phyloP scores from a whole-genome alignment of 2,113 vertebrate genomes.

The Monopterus albus region DNA sequence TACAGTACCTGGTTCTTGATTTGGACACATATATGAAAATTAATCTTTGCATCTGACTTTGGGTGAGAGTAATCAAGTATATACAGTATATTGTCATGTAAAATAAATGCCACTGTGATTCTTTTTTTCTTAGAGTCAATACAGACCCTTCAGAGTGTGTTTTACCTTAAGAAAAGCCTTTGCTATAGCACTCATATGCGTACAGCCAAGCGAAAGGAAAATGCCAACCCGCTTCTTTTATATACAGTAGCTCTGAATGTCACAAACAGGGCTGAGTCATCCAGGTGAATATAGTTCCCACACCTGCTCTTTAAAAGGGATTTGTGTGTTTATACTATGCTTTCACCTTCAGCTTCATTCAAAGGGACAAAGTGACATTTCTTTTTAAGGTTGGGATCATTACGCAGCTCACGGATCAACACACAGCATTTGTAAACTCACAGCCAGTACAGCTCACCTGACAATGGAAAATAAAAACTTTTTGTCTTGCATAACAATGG shows the following conservation, averaged over 20 bases:
- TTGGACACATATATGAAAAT: too few species aligned
- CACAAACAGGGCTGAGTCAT: conserved; percentile 37
- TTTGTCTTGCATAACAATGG: not conserved
- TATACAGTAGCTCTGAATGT: not conserved
- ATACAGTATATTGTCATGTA: too few species aligned
- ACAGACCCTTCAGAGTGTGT: too few species aligned
- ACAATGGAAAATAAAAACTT: not conserved
- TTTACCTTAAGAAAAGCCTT: not conserved
- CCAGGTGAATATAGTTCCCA: conserved; percentile 36
- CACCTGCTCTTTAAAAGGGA: too few species aligned
- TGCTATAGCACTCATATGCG: not conserved
- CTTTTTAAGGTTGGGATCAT: not conserved
- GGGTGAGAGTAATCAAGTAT: too few species aligned
- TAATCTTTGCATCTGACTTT: too few species aligned
- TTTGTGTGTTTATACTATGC: conserved; percentile 7
- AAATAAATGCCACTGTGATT: too few species aligned
- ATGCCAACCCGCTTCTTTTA: too few species aligned
- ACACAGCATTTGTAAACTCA: too few species aligned
- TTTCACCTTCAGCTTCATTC: conserved; percentile 6
- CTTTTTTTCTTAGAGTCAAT: too few species aligned
- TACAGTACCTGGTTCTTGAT: too few species aligned
- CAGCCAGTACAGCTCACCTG: too few species aligned
- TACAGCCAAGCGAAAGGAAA: not conserved
- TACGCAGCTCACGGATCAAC: not conserved
- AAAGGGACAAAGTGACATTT: not conserved